Percentiles rank a stretch among this genome's conserved stretches.
Evolutionary conservation across 2,113 vertebrate genomes (phyloP).

Genomic region (Urocynchramus pylzowi): DNA sequence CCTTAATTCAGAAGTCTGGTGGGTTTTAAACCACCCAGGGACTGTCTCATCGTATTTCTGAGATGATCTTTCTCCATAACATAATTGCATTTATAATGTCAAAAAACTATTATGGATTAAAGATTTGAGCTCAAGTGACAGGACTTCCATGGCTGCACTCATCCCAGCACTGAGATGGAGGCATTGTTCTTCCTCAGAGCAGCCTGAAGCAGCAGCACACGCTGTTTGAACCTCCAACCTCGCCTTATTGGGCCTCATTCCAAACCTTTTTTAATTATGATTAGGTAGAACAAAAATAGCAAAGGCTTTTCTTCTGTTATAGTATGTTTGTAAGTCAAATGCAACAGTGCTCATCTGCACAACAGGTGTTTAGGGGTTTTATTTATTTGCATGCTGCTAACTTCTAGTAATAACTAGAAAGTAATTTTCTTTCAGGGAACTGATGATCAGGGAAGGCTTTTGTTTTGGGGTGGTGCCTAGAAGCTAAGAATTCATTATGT

Average conservation of each 20-base stretch:
- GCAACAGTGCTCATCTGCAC: neutral
- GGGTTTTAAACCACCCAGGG: neutral
- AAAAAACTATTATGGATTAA: neutral
- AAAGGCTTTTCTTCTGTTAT: neutral
- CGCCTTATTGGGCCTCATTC: accelerated
- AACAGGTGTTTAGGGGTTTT: neutral
- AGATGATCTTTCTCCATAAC: neutral
- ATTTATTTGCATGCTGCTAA: neutral
- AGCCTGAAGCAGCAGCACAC: neutral
- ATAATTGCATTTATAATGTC: neutral
- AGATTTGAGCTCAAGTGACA: neutral
- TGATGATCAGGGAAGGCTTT: neutral
- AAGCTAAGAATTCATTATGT: neutral
- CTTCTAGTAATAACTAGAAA: neutral
- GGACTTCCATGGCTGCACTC: neutral
- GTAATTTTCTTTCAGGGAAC: neutral
- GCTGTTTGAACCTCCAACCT: neutral
- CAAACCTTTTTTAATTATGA: neutral
- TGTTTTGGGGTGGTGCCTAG: neutral
- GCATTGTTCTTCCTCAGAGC: neutral
- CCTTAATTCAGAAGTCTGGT: slow-evolving; percentile 46
- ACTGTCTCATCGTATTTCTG: neutral
- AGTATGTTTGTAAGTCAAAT: neutral
- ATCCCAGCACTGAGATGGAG: neutral
- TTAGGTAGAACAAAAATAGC: neutral